A percentile compares a stretch with the other conserved stretches of the same genome.
Conservation (phyloP, 2,888 invertebrate genomes). For the Pammene fasciana region DNA sequence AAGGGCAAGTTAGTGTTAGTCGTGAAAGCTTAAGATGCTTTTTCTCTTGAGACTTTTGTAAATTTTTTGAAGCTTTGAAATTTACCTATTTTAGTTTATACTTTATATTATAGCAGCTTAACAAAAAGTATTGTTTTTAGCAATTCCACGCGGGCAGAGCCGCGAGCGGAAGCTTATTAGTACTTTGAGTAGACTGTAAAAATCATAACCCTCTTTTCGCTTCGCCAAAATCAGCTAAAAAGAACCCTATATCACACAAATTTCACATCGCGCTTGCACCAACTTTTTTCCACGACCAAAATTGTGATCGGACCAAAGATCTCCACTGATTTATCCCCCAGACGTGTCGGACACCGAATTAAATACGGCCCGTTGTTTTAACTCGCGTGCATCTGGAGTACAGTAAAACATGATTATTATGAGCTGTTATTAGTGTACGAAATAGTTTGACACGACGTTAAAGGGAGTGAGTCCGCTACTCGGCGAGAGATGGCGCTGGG, state of each 20-base stretch:
- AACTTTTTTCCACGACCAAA: conserved; percentile 60
- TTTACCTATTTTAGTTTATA: too few relatives aligned
- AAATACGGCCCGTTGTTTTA: conserved; percentile 37
- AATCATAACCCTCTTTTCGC: too few relatives aligned
- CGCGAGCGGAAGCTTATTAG: too few relatives aligned
- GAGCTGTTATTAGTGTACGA: conserved; percentile 22
- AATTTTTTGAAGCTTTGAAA: too few relatives aligned
- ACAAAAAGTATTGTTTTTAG: background rate
- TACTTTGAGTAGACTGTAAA: too few relatives aligned
- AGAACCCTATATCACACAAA: background rate
- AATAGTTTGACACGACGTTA: conserved; percentile 23
- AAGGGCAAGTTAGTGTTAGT: too few relatives aligned
- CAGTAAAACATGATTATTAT: conserved; percentile 36
- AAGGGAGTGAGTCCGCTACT: conserved; percentile 58
- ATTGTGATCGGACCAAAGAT: conserved; percentile 58
- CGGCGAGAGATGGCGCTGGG: conserved; percentile 69
- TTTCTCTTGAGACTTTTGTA: too few relatives aligned
- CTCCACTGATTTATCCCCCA: conserved; percentile 33
- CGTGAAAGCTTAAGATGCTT: too few relatives aligned
- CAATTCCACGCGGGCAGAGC: too few relatives aligned
- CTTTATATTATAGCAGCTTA: too few relatives aligned
- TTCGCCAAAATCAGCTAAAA: background rate
- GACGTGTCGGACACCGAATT: conserved; percentile 36
- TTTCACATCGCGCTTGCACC: conserved; percentile 5
- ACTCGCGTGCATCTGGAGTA: conserved; percentile 36